Conservation (phyloP, 2,113 vertebrate genomes). For the Aspidoscelis tigris region DNA sequence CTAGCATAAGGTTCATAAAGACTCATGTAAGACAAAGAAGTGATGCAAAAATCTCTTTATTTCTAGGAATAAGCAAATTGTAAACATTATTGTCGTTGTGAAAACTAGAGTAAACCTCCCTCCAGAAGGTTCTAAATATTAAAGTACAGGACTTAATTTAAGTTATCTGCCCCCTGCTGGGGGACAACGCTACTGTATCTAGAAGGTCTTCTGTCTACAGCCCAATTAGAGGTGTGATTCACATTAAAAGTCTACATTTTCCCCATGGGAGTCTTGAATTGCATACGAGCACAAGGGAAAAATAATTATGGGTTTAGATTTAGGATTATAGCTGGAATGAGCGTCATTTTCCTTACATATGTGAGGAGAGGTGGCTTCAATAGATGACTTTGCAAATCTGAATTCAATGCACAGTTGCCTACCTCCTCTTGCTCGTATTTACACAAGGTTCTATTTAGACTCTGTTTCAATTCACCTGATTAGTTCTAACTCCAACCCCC, state of each 20-base stretch:
- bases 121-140: too few relatives aligned
- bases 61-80: too few relatives aligned
- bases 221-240: not conserved
- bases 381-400: not conserved
- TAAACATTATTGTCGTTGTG: too few relatives aligned
- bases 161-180: not conserved
- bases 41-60: too few relatives aligned
- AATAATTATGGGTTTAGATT: slow-evolving; percentile 3
- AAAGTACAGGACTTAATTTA: not conserved
- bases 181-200: not conserved
- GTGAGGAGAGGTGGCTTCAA: not conserved
- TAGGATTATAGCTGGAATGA: not conserved
- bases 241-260: not conserved
- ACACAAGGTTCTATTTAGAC: slow-evolving; percentile 16
- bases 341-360: not conserved
- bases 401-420: not conserved
- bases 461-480: slow-evolving; percentile 35
- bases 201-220: not conserved
- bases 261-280: not conserved
- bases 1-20: too few relatives aligned
- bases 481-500: slow-evolving; percentile 27
- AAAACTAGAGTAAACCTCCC: too few relatives aligned
- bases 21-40: too few relatives aligned
- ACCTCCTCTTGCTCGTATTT: slow-evolving; percentile 4
- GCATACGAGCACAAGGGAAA: not conserved